These are phyloP conservation scores for Entomobrya proxima DNA, from an alignment of 2,888 invertebrate genomes.

Conservation along the genomic window DNA sequence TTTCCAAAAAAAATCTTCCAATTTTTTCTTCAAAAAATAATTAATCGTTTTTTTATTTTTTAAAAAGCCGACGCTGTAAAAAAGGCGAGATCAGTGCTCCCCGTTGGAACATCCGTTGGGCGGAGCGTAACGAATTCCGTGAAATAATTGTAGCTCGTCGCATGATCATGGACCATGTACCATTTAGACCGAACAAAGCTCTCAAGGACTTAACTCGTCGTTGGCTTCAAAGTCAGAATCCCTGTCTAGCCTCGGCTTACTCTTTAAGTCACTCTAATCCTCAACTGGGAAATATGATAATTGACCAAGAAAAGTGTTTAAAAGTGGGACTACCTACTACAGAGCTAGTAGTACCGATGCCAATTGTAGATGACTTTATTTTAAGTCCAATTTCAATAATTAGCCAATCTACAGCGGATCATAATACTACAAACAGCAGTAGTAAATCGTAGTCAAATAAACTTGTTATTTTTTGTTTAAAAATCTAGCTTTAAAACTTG, in stretches of 20 bases:
- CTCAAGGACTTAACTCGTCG: constrained; percentile 77
- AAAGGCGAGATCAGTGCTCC: background rate
- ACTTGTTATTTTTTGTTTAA: background rate
- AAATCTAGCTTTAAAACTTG: background rate
- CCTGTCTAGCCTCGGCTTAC: background rate
- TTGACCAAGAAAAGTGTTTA: background rate
- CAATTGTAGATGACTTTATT: background rate
- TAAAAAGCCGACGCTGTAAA: constrained; percentile 11
- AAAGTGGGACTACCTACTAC: background rate
- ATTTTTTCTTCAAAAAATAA: background rate
- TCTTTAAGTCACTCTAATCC: background rate
- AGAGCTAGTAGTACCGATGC: background rate
- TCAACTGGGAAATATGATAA: background rate
- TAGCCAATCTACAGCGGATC: background rate
- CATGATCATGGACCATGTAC: constrained; percentile 91
- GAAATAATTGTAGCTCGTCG: constrained; percentile 89
- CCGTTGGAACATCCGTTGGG: constrained; percentile 86
- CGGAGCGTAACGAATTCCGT: constrained; percentile 86
- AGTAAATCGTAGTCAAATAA: background rate
- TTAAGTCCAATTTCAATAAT: background rate
- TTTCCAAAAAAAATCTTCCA: background rate
- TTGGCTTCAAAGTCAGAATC: constrained; percentile 15
- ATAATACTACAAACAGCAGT: background rate
- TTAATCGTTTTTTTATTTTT: background rate
- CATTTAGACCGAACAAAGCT: constrained; percentile 86